Conservation (phyloP, 2,888 invertebrate species). For the Lithophane semibrunnea region DNA sequence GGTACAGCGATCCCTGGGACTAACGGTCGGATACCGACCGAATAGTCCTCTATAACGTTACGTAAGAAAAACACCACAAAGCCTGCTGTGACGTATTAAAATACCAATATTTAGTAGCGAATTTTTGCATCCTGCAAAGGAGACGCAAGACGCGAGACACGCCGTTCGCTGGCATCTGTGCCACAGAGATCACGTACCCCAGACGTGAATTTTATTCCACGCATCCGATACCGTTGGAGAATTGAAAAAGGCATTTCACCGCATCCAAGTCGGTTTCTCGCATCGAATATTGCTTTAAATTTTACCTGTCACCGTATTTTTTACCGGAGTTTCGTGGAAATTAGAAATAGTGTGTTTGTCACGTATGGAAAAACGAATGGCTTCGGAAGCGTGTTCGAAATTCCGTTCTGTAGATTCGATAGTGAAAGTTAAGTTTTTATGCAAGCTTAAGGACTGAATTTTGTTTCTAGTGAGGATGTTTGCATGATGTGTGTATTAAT, state of each 20-base stretch:
- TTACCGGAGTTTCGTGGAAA: slow-evolving; percentile 21
- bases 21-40: slow-evolving; percentile 24
- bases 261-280: slow-evolving; percentile 60
- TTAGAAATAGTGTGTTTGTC: slow-evolving; percentile 49
- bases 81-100: slow-evolving; percentile 59
- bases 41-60: slow-evolving; percentile 3
- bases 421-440: slow-evolving; percentile 16
- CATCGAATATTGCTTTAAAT: slow-evolving; percentile 63
- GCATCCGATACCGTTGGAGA: slow-evolving; percentile 73
- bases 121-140: slow-evolving; percentile 51
- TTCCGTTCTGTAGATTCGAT: slow-evolving; percentile 19
- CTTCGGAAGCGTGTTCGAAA: slow-evolving; percentile 29
- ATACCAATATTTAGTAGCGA: slow-evolving; percentile 68
- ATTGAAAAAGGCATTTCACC: slow-evolving; percentile 76
- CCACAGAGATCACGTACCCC: slow-evolving; percentile 74
- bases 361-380: slow-evolving; percentile 51
- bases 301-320: slow-evolving; percentile 50
- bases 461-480: not conserved
- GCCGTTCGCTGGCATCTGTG: slow-evolving; percentile 71
- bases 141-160: slow-evolving; percentile 62
- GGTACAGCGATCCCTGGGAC: slow-evolving; percentile 12
- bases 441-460: not conserved
- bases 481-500: not conserved
- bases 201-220: slow-evolving; percentile 80
- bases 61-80: slow-evolving; percentile 5